A percentile compares a stretch with the other conserved stretches of the same genome.
phyloP scores from a whole-genome alignment of 1,140 invertebrate species.

The Colletes gigas region DNA sequence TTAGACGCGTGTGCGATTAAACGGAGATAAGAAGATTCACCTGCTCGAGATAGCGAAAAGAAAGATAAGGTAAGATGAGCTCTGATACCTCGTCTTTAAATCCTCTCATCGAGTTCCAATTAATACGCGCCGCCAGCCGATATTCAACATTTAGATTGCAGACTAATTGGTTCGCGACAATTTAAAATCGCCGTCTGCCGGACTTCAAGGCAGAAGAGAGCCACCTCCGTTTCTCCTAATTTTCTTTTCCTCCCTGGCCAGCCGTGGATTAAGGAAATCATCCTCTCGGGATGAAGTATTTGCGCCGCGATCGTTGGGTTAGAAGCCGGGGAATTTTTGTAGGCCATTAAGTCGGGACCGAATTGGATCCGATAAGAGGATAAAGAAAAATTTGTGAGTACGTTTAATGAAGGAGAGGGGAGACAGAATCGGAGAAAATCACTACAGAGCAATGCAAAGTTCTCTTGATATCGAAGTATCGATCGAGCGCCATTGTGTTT shows the following conservation, averaged over 20 bases:
- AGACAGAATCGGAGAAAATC: conserved; percentile 1
- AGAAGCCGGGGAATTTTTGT: conserved; percentile 7
- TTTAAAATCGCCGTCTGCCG: background rate
- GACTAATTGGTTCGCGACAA: conserved; percentile 25
- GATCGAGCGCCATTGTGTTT: too few relatives aligned
- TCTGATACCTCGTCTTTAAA: conserved; percentile 34
- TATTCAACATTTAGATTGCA: conserved; percentile 14
- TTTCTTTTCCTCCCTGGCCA: background rate
- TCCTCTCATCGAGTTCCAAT: conserved; percentile 57
- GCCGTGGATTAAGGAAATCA: conserved; percentile 24
- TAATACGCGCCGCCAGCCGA: conserved; percentile 33
- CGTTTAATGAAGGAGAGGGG: conserved; percentile 7
- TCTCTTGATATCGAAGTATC: too few relatives aligned
- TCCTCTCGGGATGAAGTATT: conserved; percentile 19
- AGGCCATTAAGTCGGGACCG: conserved; percentile 27
- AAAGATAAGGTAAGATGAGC: too few relatives aligned
- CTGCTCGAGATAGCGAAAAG: too few relatives aligned
- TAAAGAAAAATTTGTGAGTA: conserved; percentile 29
- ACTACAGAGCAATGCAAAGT: too few relatives aligned
- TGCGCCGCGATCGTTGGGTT: background rate
- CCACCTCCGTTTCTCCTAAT: background rate
- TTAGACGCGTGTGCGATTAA: too few relatives aligned
- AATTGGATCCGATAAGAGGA: conserved; percentile 44
- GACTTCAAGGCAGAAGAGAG: background rate
- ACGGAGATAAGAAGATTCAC: too few relatives aligned